Conservation (phyloP, 2,888 invertebrate species). For the Tortrix viridana region DNA sequence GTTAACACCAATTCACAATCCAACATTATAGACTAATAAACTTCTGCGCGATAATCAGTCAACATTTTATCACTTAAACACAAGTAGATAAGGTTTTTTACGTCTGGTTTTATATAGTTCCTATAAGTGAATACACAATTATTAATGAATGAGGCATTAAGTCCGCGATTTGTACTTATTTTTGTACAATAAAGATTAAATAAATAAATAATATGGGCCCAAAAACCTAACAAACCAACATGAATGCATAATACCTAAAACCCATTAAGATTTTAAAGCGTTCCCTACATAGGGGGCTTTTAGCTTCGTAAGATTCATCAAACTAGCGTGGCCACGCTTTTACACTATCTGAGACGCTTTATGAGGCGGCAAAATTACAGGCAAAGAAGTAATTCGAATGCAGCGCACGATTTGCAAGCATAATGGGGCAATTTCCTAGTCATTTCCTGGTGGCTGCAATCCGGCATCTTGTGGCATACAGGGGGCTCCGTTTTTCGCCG, state of each 20-base stretch:
- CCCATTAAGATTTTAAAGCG: slow-evolving; percentile 2
- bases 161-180: too few relatives aligned
- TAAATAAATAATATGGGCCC: too few relatives aligned
- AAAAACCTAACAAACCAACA: background rate
- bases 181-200: too few relatives aligned
- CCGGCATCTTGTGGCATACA: slow-evolving; percentile 70
- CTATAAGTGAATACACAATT: too few relatives aligned
- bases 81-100: too few relatives aligned
- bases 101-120: too few relatives aligned
- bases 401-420: slow-evolving; percentile 79
- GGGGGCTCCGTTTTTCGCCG: slow-evolving; percentile 37
- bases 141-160: too few relatives aligned
- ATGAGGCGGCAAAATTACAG: slow-evolving; percentile 71
- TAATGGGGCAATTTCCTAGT: slow-evolving; percentile 82
- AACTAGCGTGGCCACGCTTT: slow-evolving; percentile 22
- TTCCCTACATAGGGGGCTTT: background rate
- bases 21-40: too few relatives aligned
- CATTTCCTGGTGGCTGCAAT: slow-evolving; percentile 76
- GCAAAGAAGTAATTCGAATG: slow-evolving; percentile 78
- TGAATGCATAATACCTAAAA: background rate
- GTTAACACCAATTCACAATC: too few relatives aligned
- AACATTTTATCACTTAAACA: too few relatives aligned
- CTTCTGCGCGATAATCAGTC: too few relatives aligned
- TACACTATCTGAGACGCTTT: slow-evolving; percentile 40
- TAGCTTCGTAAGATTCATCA: slow-evolving; percentile 8